phyloP scores from a whole-genome alignment of 2,113 vertebrate species.

The Taxidea taxus region DNA sequence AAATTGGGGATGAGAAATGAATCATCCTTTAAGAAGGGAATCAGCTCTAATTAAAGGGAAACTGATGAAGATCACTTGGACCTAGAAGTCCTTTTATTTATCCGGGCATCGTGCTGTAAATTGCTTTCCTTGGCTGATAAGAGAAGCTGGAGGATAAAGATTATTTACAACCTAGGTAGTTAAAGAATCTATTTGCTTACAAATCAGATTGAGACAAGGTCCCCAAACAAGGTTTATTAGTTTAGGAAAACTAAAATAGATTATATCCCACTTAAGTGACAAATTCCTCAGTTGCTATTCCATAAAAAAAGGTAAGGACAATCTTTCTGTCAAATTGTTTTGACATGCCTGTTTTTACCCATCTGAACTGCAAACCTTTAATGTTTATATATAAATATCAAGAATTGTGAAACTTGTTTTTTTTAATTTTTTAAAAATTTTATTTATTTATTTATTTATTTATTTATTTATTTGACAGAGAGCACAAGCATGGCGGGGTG shows the following conservation, averaged over 20 bases:
- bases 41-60: conserved; percentile 40
- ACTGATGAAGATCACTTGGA: conserved; percentile 35
- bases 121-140: conserved; percentile 51
- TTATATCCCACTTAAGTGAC: conserved; percentile 7
- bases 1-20: conserved; percentile 11
- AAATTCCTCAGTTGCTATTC: conserved; percentile 46
- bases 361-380: conserved; percentile 17
- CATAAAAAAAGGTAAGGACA: conserved; percentile 37
- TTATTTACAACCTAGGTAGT: conserved; percentile 63
- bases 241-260: conserved; percentile 47
- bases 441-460: too few relatives aligned
- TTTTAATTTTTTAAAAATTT: too few relatives aligned
- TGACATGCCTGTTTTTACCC: neutral
- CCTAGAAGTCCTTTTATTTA: conserved; percentile 48
- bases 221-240: too few relatives aligned
- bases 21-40: neutral
- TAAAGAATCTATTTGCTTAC: conserved; percentile 59
- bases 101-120: conserved; percentile 39
- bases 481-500: too few relatives aligned
- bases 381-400: neutral
- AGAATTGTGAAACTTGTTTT: neutral
- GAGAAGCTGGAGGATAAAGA: conserved; percentile 52
- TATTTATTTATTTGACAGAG: too few relatives aligned
- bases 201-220: conserved; percentile 45
- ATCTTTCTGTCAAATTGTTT: conserved; percentile 34